These are phyloP conservation scores for human (Homo sapiens) DNA, from an alignment of 2,113 vertebrate genomes.

Conservation along the genomic window DNA sequence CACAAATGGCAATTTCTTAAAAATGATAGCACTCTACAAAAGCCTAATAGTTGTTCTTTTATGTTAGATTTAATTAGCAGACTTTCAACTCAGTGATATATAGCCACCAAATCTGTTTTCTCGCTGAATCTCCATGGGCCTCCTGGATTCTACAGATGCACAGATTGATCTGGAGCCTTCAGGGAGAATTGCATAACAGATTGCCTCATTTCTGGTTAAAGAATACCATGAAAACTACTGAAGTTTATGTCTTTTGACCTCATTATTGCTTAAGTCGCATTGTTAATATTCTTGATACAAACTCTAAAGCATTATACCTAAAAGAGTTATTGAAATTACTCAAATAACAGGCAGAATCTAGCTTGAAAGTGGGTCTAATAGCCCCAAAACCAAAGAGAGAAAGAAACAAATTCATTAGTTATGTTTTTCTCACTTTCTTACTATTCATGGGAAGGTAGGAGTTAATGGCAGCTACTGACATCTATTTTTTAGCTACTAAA, in stretches of 20 bases:
- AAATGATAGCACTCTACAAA: conserved; percentile 46
- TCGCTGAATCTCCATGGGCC: background rate
- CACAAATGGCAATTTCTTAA: conserved; percentile 38
- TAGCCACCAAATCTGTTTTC: conserved; percentile 43
- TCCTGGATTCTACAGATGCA: conserved; percentile 43
- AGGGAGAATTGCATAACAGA: background rate
- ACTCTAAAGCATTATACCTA: background rate
- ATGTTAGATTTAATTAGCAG: conserved; percentile 62
- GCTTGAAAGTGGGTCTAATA: background rate
- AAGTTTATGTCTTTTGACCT: background rate
- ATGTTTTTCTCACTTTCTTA: background rate
- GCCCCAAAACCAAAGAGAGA: background rate
- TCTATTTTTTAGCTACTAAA: background rate
- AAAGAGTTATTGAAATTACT: background rate
- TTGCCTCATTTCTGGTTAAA: conserved; percentile 38
- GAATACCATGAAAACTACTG: background rate
- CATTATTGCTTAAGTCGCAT: background rate
- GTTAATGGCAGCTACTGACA: background rate
- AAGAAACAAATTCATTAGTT: background rate
- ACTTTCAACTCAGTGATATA: conserved; percentile 63
- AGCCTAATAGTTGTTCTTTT: conserved; percentile 61
- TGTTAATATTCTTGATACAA: background rate
- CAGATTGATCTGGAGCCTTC: conserved; percentile 41
- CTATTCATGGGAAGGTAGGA: background rate
- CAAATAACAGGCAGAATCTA: background rate